Percentiles rank a stretch among this genome's conserved stretches.
These are phyloP conservation scores for Eurosta solidaginis DNA, from an alignment of 1,140 invertebrate genomes.

Conservation along the genomic window DNA sequence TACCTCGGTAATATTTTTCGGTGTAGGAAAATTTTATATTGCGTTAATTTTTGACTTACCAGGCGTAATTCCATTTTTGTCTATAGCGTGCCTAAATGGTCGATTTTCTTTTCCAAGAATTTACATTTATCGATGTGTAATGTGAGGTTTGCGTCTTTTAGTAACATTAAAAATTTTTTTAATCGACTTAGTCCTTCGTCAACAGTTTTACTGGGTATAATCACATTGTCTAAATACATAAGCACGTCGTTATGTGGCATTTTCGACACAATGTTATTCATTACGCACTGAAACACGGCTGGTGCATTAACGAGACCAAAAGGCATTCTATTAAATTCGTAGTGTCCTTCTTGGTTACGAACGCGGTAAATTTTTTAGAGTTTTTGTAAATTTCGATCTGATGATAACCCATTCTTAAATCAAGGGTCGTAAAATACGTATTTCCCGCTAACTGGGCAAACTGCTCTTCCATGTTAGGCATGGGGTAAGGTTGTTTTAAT, in stretches of 20 bases:
- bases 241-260: constrained; percentile 36
- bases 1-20: constrained; percentile 40
- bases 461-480: background rate
- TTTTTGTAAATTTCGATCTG: background rate
- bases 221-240: constrained; percentile 42
- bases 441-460: background rate
- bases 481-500: too few species aligned
- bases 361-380: background rate
- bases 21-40: constrained; percentile 43
- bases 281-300: background rate
- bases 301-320: too few species aligned
- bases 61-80: constrained; percentile 40
- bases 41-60: constrained; percentile 44
- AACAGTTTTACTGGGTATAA: constrained; percentile 42
- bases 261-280: background rate
- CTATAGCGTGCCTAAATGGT: constrained; percentile 44
- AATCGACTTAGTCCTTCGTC: too few species aligned
- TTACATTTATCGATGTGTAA: constrained; percentile 46
- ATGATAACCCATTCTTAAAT: background rate
- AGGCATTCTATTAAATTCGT: background rate
- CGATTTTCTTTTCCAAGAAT: background rate
- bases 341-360: background rate
- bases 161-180: too few species aligned
- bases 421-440: too few species aligned
- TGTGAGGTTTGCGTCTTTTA: constrained; percentile 44